Base-by-base conservation (phyloP, 2,888 invertebrate species). In the Drosophila ezoana region DNA sequence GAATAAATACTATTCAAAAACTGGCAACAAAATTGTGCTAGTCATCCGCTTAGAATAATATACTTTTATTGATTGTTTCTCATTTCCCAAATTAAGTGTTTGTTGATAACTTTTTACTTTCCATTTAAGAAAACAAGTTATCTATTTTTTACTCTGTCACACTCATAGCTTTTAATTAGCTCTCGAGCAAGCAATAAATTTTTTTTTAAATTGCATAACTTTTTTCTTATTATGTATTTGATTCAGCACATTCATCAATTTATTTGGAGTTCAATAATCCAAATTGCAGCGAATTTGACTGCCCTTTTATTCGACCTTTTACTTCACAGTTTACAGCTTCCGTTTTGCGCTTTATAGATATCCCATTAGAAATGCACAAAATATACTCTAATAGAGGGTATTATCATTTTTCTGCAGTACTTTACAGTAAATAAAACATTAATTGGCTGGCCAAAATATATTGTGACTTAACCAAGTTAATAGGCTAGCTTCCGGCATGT, bases 281-380 rank as follows among this genome's bases (percentile, higher is more conserved):
- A 11, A 8, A 14, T 3, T 14, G 23, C 38, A 38, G 11, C 11
- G n/a, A n/a, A 23, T 8, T 16, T 13, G 32, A 43, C 13, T 33
- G 3, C 28, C 37, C 43, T 33, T 71, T 65, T 60, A 44, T 20
- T 5, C 4, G 16, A 13, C 16, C 11, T 16, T 38, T 28, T 32
- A 11, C n/a, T 33, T 32, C 1, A 9, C 11, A 43, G 54, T 33
- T 32, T 58, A 35, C 32, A 48, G 16, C 16, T 20, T 9, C n/a
- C 18, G 28, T 53, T 51, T 37, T 48, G 63, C 35, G 75, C 54
- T 71, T 75, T 76, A 64, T 72, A 37, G 77, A 60, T 57, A 53
- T 57, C 57, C 67, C 62, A 79, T 79, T 75, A 75, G 51, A 54
- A 75, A 62, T 76, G 56, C 56, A 66, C 37, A 56, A 65, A 64